These are phyloP conservation scores for Hylaeus volcanicus DNA, from an alignment of 1,140 invertebrate species.

Conservation along the genomic window DNA sequence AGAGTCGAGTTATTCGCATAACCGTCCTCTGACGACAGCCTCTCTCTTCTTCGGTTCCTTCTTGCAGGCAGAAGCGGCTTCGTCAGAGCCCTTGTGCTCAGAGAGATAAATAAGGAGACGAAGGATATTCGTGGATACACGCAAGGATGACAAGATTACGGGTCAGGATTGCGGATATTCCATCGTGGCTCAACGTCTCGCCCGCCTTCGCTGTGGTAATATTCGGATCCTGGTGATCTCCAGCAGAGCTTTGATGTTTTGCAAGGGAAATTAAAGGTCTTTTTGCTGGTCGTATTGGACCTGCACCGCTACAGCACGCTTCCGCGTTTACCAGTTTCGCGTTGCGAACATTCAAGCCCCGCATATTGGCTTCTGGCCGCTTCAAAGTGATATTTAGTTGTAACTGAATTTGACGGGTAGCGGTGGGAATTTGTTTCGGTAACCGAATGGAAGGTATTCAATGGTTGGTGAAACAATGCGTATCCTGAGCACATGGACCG, in stretches of 20 bases:
- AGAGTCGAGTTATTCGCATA: slow-evolving; percentile 73
- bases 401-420: background rate
- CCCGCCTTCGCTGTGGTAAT: background rate
- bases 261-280: background rate
- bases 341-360: too few relatives aligned
- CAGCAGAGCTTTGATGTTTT: background rate
- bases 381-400: background rate
- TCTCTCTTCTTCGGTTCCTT: slow-evolving; percentile 6
- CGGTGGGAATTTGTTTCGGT: too few relatives aligned
- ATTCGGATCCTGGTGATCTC: background rate
- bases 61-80: background rate
- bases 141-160: slow-evolving; percentile 16
- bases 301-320: background rate
- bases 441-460: too few relatives aligned
- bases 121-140: background rate
- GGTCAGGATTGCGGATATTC: slow-evolving; percentile 5
- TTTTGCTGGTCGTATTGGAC: background rate
- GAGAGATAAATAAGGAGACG: slow-evolving; percentile 62
- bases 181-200: background rate
- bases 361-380: background rate
- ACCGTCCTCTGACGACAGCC: slow-evolving; percentile 45
- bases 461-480: too few relatives aligned
- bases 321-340: background rate
- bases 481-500: too few relatives aligned
- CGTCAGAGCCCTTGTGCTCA: slow-evolving; percentile 43